A percentile compares a stretch with the other conserved stretches of the same genome.
phyloP scores from a whole-genome alignment of 2,888 invertebrate species.

The Thelaira solivaga region DNA sequence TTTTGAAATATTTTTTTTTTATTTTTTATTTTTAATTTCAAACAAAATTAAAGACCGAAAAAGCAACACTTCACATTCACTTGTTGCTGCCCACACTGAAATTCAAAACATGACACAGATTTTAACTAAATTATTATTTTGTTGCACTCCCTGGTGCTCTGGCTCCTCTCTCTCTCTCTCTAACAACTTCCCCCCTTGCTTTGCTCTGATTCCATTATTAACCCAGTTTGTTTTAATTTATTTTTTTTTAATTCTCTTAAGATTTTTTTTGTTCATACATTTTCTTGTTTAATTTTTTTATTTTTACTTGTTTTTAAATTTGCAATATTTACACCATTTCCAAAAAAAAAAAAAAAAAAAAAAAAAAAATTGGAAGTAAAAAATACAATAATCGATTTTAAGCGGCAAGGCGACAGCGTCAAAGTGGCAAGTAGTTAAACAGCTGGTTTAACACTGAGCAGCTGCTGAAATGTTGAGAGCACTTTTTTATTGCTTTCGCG shows the following conservation, averaged over 20 bases:
- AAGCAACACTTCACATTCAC: constrained; percentile 20
- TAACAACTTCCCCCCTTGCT: neutral
- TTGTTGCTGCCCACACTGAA: neutral
- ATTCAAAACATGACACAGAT: constrained; percentile 39
- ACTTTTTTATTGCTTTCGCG: no score
- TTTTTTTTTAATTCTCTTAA: neutral
- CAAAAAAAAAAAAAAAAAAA: neutral
- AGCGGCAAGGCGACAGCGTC: no score
- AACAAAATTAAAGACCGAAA: neutral
- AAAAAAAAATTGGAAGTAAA: neutral
- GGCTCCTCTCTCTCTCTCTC: no score
- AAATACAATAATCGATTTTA: no score
- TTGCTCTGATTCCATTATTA: constrained; percentile 23
- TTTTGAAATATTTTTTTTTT: neutral
- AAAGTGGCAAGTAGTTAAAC: no score
- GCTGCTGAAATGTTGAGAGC: no score
- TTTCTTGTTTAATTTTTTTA: constrained; percentile 7
- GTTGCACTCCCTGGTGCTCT: neutral
- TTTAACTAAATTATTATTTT: constrained; percentile 10
- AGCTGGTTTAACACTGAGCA: no score
- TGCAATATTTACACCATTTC: constrained; percentile 34
- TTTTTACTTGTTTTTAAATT: constrained; percentile 13
- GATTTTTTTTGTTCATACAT: constrained; percentile 18
- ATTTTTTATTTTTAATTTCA: neutral
- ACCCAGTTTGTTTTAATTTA: constrained; percentile 34